phyloP scores from a whole-genome alignment of 2,797 vertebrate species.

The Pelochelys cantorii region DNA sequence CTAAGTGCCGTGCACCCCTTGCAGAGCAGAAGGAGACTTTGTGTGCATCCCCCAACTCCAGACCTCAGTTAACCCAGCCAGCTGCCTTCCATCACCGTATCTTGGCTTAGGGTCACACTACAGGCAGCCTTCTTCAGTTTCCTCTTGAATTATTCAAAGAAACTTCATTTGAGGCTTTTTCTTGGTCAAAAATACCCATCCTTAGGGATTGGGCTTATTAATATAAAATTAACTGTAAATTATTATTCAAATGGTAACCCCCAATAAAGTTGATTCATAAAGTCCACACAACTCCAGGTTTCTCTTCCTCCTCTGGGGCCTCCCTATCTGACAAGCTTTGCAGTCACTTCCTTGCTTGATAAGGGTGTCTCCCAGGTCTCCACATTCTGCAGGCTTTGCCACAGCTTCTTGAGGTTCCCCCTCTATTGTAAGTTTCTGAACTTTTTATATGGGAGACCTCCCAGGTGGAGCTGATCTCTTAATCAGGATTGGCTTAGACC shows the following conservation, averaged over 20 bases:
- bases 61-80: neutral
- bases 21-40: no score
- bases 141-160: neutral
- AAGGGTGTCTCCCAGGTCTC: neutral
- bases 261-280: neutral
- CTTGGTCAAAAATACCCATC: neutral
- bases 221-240: no score
- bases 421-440: neutral
- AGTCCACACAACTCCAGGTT: neutral
- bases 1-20: no score
- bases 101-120: neutral
- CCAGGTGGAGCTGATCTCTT: neutral
- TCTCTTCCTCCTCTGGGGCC: neutral
- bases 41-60: neutral
- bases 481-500: neutral
- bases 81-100: neutral
- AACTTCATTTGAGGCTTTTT: neutral
- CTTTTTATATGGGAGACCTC: neutral
- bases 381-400: neutral
- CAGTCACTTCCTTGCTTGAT: neutral
- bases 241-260: no score
- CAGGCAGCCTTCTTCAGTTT: neutral
- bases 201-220: no score
- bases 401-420: neutral
- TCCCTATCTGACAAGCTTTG: neutral